A percentile compares a stretch with the other conserved stretches of the same genome.
Conservation (phyloP, 2,797 vertebrate genomes). For the Momotus momota region DNA sequence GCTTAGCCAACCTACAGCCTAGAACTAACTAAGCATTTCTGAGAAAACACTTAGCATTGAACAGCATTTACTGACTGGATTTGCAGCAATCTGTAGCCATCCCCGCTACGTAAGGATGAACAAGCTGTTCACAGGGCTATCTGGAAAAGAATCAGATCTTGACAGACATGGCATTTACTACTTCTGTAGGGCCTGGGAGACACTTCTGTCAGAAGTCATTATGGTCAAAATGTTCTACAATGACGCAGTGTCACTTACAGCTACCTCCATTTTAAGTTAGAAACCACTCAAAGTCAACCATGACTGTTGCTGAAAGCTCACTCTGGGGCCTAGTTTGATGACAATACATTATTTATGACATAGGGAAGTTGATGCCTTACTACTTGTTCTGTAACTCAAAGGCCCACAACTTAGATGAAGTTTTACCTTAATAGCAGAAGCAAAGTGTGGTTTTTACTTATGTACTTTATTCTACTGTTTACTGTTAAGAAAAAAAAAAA, state of each 20-base stretch:
- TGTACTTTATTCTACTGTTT: neutral
- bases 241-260: neutral
- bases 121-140: neutral
- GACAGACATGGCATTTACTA: neutral
- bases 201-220: neutral
- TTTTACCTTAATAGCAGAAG: too few species aligned
- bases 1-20: neutral
- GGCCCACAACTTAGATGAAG: neutral
- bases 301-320: neutral
- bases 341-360: neutral
- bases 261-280: neutral
- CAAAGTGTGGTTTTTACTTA: neutral
- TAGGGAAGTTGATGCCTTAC: neutral
- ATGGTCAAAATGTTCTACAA: neutral
- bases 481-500: neutral
- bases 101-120: neutral
- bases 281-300: neutral
- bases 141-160: neutral
- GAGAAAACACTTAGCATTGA: neutral
- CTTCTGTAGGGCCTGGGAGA: neutral
- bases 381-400: neutral
- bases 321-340: neutral
- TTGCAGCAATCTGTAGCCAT: neutral
- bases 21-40: neutral
- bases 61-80: neutral